Percentiles rank a stretch among this genome's conserved stretches.
phyloP scores from a whole-genome alignment of 2,797 vertebrate species.

The Rhynchotus rufescens region DNA sequence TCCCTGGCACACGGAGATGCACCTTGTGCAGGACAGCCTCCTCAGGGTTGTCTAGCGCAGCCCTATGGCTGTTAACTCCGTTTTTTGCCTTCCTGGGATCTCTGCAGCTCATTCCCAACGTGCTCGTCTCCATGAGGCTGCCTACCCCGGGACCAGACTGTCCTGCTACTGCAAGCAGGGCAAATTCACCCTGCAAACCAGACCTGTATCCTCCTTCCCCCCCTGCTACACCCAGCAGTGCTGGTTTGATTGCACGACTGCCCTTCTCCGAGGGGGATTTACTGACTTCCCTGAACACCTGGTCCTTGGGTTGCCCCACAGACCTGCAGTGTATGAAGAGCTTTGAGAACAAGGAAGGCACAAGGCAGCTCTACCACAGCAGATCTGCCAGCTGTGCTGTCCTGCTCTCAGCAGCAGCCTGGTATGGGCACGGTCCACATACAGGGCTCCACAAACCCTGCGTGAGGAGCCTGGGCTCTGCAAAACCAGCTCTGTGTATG shows the following conservation, averaged over 20 bases:
- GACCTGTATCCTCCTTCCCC: neutral
- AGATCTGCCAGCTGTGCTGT: neutral
- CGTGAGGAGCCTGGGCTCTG: neutral
- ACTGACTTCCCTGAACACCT: neutral
- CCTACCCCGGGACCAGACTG: neutral
- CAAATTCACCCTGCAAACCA: neutral
- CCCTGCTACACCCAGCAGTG: rapidly evolving
- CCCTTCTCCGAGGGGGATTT: neutral
- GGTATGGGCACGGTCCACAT: rapidly evolving
- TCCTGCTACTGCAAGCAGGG: neutral
- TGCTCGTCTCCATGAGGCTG: neutral
- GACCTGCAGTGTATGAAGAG: neutral
- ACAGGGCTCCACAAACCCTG: neutral
- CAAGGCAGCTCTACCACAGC: neutral
- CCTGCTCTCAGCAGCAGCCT: neutral
- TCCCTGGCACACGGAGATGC: neutral
- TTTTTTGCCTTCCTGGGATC: neutral
- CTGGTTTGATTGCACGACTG: neutral
- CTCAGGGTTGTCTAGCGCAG: neutral
- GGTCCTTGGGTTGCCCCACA: neutral
- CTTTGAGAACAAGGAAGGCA: neutral
- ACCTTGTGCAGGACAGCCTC: neutral
- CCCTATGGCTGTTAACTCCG: neutral
- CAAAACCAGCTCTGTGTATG: neutral
- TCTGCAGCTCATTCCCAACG: neutral